Evolutionary conservation across 2,113 vertebrate genomes (phyloP).

Genomic region (Anhinga rufa): DNA sequence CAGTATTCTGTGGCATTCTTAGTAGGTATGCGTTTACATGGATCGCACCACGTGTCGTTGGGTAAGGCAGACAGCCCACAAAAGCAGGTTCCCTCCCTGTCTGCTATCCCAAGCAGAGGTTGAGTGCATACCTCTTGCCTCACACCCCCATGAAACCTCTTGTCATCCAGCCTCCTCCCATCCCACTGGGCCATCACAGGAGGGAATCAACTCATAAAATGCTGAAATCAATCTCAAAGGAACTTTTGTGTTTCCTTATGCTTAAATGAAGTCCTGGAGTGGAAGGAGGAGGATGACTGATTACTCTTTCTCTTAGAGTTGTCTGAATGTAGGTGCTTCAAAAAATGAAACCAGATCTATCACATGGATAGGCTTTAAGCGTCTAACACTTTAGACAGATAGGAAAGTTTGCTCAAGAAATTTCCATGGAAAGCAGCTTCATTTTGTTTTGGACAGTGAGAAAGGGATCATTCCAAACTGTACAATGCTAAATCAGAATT

Average conservation of each 20-base stretch:
- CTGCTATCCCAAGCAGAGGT: neutral
- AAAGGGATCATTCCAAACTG: neutral
- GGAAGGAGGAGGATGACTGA: neutral
- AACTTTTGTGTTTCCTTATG: neutral
- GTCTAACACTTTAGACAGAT: neutral
- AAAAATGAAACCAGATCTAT: neutral
- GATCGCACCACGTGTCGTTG: accelerated
- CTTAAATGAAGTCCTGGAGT: neutral
- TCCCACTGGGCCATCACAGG: neutral
- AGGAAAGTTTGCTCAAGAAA: neutral
- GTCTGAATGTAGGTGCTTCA: neutral
- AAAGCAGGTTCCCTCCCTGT: neutral
- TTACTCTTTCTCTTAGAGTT: neutral
- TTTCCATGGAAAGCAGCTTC: neutral
- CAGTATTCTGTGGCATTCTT: accelerated
- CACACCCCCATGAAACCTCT: neutral
- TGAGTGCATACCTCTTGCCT: neutral
- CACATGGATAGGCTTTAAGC: neutral
- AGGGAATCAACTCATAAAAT: neutral
- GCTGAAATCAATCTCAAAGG: neutral
- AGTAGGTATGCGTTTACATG: neutral
- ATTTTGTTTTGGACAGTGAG: neutral
- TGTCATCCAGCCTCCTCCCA: neutral
- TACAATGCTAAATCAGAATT: neutral
- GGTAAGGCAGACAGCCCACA: neutral